These are phyloP conservation scores for Crocallis elinguaria DNA, from an alignment of 2,888 invertebrate genomes.

Conservation along the genomic window DNA sequence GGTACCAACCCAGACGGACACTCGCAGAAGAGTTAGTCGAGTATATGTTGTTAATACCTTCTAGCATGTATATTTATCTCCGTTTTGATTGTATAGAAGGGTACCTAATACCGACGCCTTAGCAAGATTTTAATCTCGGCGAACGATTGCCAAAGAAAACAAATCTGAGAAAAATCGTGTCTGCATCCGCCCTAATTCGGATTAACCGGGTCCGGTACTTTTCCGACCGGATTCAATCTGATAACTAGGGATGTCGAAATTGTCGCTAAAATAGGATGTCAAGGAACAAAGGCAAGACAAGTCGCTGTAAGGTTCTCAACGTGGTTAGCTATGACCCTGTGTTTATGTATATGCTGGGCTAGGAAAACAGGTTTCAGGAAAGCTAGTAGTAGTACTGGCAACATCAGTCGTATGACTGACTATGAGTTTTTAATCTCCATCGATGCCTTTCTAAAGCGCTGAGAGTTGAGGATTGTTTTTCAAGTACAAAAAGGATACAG, in stretches of 20 bases:
- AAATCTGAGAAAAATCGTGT: conserved; percentile 14
- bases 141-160: conserved; percentile 13
- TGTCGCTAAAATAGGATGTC: not conserved
- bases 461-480: too few species aligned
- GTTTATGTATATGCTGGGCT: too few species aligned
- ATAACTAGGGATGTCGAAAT: conserved; percentile 17
- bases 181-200: conserved; percentile 10
- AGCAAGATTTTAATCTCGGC: conserved; percentile 3
- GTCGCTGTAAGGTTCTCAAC: too few species aligned
- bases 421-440: too few species aligned
- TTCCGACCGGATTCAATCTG: conserved; percentile 7
- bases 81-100: not conserved
- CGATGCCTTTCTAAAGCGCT: too few species aligned
- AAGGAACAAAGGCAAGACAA: not conserved
- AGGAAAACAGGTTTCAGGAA: too few species aligned
- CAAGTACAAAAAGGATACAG: too few species aligned
- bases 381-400: too few species aligned
- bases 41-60: too few species aligned
- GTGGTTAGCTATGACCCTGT: too few species aligned
- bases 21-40: not conserved
- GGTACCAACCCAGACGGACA: too few species aligned
- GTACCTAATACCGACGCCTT: conserved; percentile 11
- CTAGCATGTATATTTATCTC: not conserved
- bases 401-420: too few species aligned
- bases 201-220: conserved; percentile 18